phyloP scores from a whole-genome alignment of 2,797 vertebrate species.

The Alcedo atthis region DNA sequence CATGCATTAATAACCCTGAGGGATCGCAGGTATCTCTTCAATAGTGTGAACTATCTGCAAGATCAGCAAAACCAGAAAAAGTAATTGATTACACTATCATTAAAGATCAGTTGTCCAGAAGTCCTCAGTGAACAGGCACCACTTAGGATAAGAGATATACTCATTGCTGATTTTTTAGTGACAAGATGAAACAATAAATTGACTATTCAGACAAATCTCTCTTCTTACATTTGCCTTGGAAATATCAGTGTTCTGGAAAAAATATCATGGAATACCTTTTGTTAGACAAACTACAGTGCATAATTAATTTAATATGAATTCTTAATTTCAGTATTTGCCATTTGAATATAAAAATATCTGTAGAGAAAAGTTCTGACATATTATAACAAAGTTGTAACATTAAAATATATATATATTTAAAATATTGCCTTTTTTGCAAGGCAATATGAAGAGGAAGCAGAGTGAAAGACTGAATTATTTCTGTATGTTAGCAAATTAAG shows the following conservation, averaged over 20 bases:
- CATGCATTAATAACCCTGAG: neutral
- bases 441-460: neutral
- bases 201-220: conserved; percentile 39
- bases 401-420: too few species aligned
- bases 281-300: neutral
- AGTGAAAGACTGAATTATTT: neutral
- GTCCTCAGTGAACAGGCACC: conserved; percentile 18
- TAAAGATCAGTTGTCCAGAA: conserved; percentile 58
- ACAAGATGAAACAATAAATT: conserved; percentile 41
- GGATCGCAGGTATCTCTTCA: neutral
- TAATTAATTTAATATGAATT: conserved; percentile 7
- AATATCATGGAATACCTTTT: neutral
- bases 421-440: neutral
- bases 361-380: neutral
- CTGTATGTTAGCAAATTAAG: neutral
- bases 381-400: neutral
- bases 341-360: neutral
- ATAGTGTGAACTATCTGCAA: conserved; percentile 13
- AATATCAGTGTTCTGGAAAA: conserved; percentile 10
- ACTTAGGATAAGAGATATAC: neutral
- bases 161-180: neutral
- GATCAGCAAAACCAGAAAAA: conserved; percentile 46
- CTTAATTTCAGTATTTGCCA: neutral
- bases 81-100: conserved; percentile 37
- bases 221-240: conserved; percentile 29